Percentiles rank a stretch among this genome's conserved stretches.
Evolutionary conservation across 2,113 vertebrate genomes (phyloP).

Genomic region (Electrona antarctica): DNA sequence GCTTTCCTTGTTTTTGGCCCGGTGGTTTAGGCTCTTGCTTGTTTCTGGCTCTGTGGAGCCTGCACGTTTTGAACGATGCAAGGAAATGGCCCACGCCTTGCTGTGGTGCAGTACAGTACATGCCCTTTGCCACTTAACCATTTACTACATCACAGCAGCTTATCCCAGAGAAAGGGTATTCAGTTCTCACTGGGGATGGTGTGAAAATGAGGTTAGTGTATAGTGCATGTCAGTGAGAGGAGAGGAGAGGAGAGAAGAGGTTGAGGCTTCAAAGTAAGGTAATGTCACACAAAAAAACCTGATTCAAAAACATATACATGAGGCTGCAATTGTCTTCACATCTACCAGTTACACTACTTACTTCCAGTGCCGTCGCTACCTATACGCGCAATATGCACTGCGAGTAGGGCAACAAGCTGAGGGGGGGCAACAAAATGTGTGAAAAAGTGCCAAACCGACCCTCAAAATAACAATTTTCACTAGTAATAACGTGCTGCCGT

Average conservation of each 20-base stretch:
- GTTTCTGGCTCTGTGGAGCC: slow-evolving; percentile 38
- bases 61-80: slow-evolving; percentile 41
- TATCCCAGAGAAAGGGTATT: slow-evolving; percentile 45
- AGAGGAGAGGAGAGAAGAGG: slow-evolving; percentile 20
- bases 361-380: no score
- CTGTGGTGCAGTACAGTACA: slow-evolving; percentile 21
- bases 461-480: no score
- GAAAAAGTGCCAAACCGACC: no score
- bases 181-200: slow-evolving; percentile 53
- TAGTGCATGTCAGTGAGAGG: background rate
- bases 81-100: slow-evolving; percentile 32
- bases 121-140: slow-evolving; percentile 44
- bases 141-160: slow-evolving; percentile 59
- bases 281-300: no score
- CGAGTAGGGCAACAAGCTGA: no score
- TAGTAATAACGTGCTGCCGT: no score
- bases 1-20: slow-evolving; percentile 28
- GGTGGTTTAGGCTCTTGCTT: slow-evolving; percentile 16
- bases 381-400: no score
- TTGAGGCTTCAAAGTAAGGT: background rate
- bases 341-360: no score
- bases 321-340: no score
- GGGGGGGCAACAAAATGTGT: no score
- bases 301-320: no score
- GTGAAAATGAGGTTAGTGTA: slow-evolving; percentile 45